phyloP scores from a whole-genome alignment of 1,140 invertebrate species.

The Charaxes varanes region DNA sequence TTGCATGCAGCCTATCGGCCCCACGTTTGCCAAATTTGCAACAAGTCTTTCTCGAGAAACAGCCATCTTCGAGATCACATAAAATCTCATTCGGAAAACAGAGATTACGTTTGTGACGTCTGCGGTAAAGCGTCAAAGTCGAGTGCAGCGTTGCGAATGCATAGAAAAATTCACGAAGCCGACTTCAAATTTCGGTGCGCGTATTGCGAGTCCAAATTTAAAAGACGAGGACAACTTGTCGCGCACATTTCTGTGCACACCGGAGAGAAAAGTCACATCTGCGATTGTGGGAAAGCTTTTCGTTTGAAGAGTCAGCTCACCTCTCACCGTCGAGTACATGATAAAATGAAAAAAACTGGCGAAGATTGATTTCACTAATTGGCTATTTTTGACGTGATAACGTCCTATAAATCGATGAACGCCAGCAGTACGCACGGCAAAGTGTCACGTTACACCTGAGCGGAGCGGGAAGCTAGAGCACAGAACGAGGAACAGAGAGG shows the following conservation, averaged over 20 bases:
- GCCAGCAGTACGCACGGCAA: too few species aligned
- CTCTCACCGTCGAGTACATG: too few species aligned
- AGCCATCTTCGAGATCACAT: conserved; percentile 61
- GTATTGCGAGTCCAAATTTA: conserved; percentile 51
- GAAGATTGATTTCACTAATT: too few species aligned
- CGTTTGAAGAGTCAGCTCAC: conserved; percentile 42
- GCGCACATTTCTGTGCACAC: conserved; percentile 47
- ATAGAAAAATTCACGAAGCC: conserved; percentile 30
- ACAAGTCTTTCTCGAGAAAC: conserved; percentile 64
- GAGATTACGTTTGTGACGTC: conserved; percentile 74
- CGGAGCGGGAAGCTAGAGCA: too few species aligned
- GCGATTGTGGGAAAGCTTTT: conserved; percentile 41
- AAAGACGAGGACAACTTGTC: conserved; percentile 28
- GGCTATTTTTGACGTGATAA: too few species aligned
- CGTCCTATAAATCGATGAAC: too few species aligned
- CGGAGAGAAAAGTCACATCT: conserved; percentile 34
- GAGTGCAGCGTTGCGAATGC: conserved; percentile 42
- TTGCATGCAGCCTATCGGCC: conserved; percentile 68
- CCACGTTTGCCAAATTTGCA: conserved; percentile 67
- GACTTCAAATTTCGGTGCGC: conserved; percentile 29
- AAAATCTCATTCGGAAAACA: conserved; percentile 71
- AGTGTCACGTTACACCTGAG: too few species aligned
- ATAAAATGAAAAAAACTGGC: too few species aligned
- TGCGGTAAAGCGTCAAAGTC: conserved; percentile 46
- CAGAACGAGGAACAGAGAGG: too few species aligned